phyloP scores from a whole-genome alignment of 2,797 vertebrate genomes.

The Pitangus sulphuratus region DNA sequence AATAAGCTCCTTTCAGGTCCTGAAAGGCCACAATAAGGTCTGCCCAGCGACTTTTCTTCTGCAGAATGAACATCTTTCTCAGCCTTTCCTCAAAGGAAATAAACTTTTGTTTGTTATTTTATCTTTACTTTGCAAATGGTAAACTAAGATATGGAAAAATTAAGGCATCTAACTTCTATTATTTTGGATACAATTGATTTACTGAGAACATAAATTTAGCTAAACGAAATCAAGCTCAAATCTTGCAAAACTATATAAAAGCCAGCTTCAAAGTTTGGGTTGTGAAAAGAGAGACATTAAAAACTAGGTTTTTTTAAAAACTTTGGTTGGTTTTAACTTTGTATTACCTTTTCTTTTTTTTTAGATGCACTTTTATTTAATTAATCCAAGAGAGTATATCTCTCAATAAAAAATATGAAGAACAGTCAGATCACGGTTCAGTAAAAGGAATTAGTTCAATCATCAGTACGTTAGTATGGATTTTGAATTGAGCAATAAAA shows the following conservation, averaged over 20 bases:
- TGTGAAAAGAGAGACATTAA: neutral
- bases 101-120: neutral
- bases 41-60: neutral
- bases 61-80: neutral
- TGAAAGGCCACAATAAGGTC: neutral
- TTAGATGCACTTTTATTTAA: neutral
- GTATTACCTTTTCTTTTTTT: neutral
- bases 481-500: neutral
- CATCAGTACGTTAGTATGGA: neutral
- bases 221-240: neutral
- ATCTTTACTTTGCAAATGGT: neutral
- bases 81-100: neutral
- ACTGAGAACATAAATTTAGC: neutral
- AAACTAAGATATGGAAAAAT: neutral
- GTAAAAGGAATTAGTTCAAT: neutral
- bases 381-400: neutral
- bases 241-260: neutral
- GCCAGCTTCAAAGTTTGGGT: neutral
- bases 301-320: neutral
- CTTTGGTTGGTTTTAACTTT: neutral
- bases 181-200: neutral
- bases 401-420: neutral
- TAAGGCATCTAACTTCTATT: neutral
- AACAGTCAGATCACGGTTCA: neutral
- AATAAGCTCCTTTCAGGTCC: neutral